Base-by-base conservation (phyloP, 2,797 vertebrate genomes). In the Gastrophryne carolinensis region DNA sequence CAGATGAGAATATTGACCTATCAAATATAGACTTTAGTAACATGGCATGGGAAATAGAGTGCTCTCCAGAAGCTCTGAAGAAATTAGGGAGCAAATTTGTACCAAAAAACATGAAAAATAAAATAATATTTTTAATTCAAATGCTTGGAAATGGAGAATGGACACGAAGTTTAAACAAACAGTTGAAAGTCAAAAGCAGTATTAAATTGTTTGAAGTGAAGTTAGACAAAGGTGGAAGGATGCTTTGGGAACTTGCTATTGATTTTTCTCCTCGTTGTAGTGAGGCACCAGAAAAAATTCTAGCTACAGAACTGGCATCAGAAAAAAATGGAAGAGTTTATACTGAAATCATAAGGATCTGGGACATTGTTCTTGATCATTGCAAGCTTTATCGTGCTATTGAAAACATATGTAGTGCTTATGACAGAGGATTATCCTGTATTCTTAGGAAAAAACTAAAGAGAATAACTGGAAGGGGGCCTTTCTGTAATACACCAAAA, bases 21-120 rank as follows among this genome's bases (percentile, higher is more conserved):
- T 68, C 64, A 34, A 39, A 62, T 0, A 73, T 85, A 21, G 91
- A 92, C 79, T 91, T 93, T 11, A 90, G 91, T 81, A 90, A 87
- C 58, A 91, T 93, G 92, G 91, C 91, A 0, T 93, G 92, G 92
- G 91, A 92, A 82, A 89, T 93, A 0, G 92, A 92, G 53, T 92
- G 91, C 17, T 91, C 91, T 17, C 86, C 90, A 2, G 91, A 92
- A 72, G 81, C 68, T 50, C 79, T 92, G 3, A 92, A 91, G 80
- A 91, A 85, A 0, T 78, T 93, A 56, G 84, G 84, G 12, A 88
- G 86, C 79, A 92, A 90, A 79, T 80, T 75, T 7, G 79, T 91
- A 67, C 83, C 87, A 15, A 85, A 73, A 72, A 80, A 88, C 56
- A 81, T 91, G 50, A 93, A 91, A 83, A 81, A 84, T 58, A 92